These are phyloP conservation scores for Phyllotis vaccarum DNA, from an alignment of 2,797 vertebrate species.

Conservation along the genomic window DNA sequence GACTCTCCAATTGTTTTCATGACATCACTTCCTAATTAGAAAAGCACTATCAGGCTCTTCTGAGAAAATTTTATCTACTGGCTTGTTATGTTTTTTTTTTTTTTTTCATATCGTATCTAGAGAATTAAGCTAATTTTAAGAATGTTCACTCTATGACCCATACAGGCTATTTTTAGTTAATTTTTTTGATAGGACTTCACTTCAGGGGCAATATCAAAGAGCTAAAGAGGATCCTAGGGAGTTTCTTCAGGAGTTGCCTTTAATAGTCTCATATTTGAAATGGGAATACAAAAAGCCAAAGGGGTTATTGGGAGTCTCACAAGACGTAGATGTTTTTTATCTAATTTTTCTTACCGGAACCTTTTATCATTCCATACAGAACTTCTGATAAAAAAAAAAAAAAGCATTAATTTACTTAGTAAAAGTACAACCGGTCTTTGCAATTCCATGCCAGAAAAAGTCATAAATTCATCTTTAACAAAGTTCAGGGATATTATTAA, in stretches of 20 bases:
- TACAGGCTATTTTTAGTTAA: background rate
- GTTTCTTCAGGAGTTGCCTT: background rate
- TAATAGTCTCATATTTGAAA: background rate
- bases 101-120: background rate
- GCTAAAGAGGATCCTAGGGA: background rate
- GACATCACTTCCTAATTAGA: background rate
- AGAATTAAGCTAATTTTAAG: conserved; percentile 35
- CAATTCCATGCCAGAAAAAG: background rate
- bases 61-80: background rate
- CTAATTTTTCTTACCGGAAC: background rate
- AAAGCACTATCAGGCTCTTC: background rate
- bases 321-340: background rate
- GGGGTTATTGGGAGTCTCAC: background rate
- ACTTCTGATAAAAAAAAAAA: conserved; percentile 2
- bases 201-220: background rate
- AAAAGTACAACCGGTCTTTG: background rate
- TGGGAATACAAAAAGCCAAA: background rate
- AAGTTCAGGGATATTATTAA: background rate
- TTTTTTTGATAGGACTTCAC: background rate
- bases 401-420: conserved; percentile 51
- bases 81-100: background rate
- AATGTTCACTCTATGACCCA: background rate
- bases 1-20: background rate
- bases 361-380: background rate
- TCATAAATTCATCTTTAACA: background rate